Base-by-base conservation (phyloP, 2,113 vertebrate species). In the Psophia crepitans region DNA sequence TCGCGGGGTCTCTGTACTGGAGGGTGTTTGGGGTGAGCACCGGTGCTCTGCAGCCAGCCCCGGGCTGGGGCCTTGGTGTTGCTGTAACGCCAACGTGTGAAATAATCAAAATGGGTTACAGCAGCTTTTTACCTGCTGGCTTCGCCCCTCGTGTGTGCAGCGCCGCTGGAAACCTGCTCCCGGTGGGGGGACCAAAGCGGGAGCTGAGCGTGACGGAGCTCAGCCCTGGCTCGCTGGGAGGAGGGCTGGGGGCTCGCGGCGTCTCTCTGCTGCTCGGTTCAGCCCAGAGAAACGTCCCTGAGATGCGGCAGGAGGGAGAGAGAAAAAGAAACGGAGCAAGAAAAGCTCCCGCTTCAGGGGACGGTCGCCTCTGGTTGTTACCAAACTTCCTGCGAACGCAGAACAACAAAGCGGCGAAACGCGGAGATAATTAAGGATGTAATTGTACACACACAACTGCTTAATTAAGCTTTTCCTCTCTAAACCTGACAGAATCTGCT, bases 401-500 rank as follows among this genome's bases (percentile, higher is more conserved):
- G 77, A 95, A 93, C 91, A 98, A 97, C 96, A 96, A 97, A 97
- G 97, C 96, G 96, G 54, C 18, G 95, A 97, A 97, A 96, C 11
- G 66, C 17, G 12, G 87, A 74, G 97, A 97, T 98, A 98, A 98
- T 98, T 98, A 98, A 98, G 97, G 96, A 90, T 81, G 65, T 98
- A 96, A 98, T 93, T 97, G 98, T 97, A 97, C 96, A 98, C 97
- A 97, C 89, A 94, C 96, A 96, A 96, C 96, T 93, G 92, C 96
- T 98, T 98, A 98, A 98, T 98, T 98, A 98, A 98, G 98, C 96
- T 97, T 98, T 97, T 95, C 97, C 95, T 98, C 91, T 95, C 88
- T 84, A 95, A 98, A 98, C 96, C 98, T 98, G 98, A 97, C 97
- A 97, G 97, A 86, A 96, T 97, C 95, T 97, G 96, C 97, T 98